phyloP scores from a whole-genome alignment of 2,113 vertebrate genomes.

The Amazona guildingii region DNA sequence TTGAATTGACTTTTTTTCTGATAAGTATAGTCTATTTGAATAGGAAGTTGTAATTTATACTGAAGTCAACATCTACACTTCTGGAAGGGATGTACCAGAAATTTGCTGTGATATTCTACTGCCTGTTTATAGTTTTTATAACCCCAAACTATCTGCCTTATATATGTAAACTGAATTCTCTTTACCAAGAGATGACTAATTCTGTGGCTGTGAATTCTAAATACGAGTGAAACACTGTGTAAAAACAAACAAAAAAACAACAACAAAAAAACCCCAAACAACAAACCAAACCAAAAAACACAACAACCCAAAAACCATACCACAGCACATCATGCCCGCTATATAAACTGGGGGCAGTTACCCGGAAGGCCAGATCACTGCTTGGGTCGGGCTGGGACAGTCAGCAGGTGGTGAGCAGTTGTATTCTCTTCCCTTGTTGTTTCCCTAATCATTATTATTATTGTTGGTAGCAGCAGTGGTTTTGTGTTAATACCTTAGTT shows the following conservation, averaged over 20 bases:
- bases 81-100: not conserved
- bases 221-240: not conserved
- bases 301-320: too few relatives aligned
- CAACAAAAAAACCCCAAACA: too few relatives aligned
- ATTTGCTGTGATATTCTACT: not conserved
- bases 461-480: not conserved
- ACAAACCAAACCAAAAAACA: too few relatives aligned
- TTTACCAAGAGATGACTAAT: not conserved
- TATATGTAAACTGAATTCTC: not conserved
- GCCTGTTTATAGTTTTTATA: not conserved
- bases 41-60: not conserved
- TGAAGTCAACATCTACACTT: not conserved
- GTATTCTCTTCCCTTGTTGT: not conserved
- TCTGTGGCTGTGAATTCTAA: not conserved
- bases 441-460: not conserved
- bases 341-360: too few relatives aligned
- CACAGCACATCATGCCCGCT: too few relatives aligned
- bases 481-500: not conserved
- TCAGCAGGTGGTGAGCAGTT: too few relatives aligned
- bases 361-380: too few relatives aligned
- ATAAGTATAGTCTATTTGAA: not conserved
- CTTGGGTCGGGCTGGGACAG: too few relatives aligned
- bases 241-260: not conserved
- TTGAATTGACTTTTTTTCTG: not conserved
- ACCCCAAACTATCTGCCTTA: not conserved